A percentile compares a stretch with the other conserved stretches of the same genome.
Conservation (phyloP, 2,888 invertebrate genomes). For the Drosophila fungiperda region DNA sequence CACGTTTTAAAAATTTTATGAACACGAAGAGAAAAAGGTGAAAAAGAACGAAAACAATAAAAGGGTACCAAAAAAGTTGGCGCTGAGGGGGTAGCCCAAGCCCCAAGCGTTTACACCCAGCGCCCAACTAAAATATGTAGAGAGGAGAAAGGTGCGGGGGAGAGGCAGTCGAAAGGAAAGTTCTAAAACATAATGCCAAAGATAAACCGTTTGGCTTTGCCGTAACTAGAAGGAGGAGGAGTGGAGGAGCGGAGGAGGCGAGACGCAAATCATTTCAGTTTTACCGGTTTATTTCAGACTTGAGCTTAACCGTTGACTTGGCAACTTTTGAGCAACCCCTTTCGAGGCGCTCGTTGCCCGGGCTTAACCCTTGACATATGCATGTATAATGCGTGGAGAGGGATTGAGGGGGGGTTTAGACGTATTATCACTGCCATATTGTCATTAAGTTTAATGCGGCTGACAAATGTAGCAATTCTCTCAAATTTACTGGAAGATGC, state of each 20-base stretch:
- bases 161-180: not conserved
- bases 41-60: not conserved
- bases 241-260: not conserved
- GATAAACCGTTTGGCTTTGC: slow-evolving; percentile 48
- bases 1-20: not conserved
- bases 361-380: slow-evolving; percentile 62
- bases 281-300: slow-evolving; percentile 10
- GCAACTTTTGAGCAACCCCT: slow-evolving; percentile 49
- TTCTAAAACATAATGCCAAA: slow-evolving; percentile 60
- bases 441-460: slow-evolving; percentile 72
- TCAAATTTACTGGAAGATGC: slow-evolving; percentile 78
- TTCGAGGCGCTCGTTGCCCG: slow-evolving; percentile 31
- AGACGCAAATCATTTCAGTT: slow-evolving; percentile 22
- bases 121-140: not conserved
- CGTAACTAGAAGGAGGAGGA: not conserved
- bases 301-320: slow-evolving; percentile 43
- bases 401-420: not conserved
- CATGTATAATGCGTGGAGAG: not conserved
- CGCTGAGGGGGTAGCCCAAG: slow-evolving; percentile 17
- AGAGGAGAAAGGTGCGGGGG: not conserved
- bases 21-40: not conserved
- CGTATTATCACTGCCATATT: slow-evolving; percentile 65
- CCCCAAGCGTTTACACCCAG: not conserved
- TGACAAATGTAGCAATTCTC: slow-evolving; percentile 77
- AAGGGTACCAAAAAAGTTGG: slow-evolving; percentile 20